Conservation (phyloP, 2,113 vertebrate species). For the Anseranas semipalmata region DNA sequence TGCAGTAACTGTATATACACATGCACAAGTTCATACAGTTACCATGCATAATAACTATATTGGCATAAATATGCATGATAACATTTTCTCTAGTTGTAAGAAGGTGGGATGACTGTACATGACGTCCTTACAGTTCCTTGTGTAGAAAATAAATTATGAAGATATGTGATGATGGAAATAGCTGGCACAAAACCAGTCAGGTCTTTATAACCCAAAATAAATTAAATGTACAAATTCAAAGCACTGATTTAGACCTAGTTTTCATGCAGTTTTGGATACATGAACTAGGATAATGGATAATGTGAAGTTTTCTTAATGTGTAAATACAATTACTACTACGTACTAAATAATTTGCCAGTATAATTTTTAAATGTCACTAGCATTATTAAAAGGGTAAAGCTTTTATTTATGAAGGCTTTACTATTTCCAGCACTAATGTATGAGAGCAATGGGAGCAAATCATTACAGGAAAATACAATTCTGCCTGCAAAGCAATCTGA, state of each 20-base stretch:
- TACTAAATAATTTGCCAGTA: background rate
- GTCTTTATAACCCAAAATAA: background rate
- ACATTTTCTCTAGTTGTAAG: background rate
- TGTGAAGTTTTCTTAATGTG: background rate
- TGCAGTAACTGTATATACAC: background rate
- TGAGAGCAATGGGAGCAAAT: background rate
- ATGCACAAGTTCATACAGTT: background rate
- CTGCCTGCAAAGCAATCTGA: background rate
- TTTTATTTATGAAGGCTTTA: background rate
- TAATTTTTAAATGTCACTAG: background rate
- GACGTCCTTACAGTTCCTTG: background rate
- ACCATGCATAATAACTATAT: background rate
- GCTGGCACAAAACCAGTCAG: background rate
- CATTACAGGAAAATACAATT: background rate
- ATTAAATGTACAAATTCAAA: background rate
- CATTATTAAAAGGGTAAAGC: background rate
- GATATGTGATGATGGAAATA: background rate
- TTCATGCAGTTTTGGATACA: background rate
- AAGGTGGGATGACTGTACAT: background rate
- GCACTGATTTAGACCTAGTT: background rate
- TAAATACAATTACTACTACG: background rate
- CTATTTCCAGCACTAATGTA: background rate
- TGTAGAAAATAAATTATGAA: background rate
- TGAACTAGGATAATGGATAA: background rate
- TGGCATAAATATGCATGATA: background rate